Evolutionary conservation across 2,113 vertebrate species (phyloP).

Genomic region (Rhombomys opimus): DNA sequence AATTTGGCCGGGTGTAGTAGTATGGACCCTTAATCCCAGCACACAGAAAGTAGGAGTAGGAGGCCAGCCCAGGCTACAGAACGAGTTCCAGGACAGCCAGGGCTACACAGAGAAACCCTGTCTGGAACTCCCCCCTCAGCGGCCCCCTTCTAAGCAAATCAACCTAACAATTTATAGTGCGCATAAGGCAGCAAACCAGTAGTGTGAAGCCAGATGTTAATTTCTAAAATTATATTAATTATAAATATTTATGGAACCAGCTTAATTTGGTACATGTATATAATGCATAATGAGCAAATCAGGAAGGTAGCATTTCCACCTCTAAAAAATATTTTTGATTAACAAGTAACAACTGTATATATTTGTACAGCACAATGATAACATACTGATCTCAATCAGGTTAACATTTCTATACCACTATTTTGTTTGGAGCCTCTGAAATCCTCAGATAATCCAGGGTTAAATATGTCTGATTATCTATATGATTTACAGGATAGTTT

Average conservation of each 20-base stretch:
- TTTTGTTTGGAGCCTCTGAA: not conserved
- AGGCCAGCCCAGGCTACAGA: not conserved
- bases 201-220: not conserved
- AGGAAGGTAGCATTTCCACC: not conserved
- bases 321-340: not conserved
- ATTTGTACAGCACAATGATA: not conserved
- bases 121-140: not conserved
- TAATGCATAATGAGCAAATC: not conserved
- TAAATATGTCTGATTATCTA: constrained; percentile 14
- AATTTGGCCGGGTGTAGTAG: not conserved
- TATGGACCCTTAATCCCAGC: not conserved
- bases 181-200: not conserved
- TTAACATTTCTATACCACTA: not conserved
- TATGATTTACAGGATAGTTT: not conserved
- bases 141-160: no score
- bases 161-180: not conserved
- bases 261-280: not conserved
- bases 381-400: not conserved
- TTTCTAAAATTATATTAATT: not conserved
- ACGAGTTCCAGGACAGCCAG: not conserved
- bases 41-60: not conserved
- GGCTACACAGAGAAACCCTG: not conserved
- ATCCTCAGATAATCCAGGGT: not conserved
- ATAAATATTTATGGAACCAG: not conserved
- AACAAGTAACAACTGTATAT: not conserved